Evolutionary conservation across 2,113 vertebrate genomes (phyloP).

Genomic region (Clupea harengus): DNA sequence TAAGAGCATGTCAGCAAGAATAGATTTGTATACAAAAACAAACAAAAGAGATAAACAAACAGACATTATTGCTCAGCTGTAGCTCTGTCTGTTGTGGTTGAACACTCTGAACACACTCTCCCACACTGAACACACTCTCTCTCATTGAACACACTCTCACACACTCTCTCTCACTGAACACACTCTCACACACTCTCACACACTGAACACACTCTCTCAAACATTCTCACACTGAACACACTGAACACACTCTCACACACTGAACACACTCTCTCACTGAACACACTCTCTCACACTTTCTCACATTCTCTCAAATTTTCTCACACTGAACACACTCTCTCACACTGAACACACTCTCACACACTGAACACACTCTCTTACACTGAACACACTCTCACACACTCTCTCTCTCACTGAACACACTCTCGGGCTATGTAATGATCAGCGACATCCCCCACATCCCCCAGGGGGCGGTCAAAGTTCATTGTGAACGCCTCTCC

Average conservation of each 20-base stretch:
- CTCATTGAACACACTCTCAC: too few relatives aligned
- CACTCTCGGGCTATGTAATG: too few relatives aligned
- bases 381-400: too few relatives aligned
- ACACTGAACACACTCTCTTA: too few relatives aligned
- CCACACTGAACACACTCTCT: too few relatives aligned
- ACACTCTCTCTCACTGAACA: too few relatives aligned
- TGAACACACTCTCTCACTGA: not conserved
- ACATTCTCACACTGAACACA: too few relatives aligned
- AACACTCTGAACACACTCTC: not conserved
- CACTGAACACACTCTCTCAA: too few relatives aligned
- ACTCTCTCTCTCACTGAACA: not conserved
- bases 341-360: too few relatives aligned
- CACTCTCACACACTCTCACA: not conserved
- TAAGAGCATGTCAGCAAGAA: not conserved
- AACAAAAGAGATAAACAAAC: not conserved
- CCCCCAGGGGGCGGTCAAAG: conserved; percentile 37
- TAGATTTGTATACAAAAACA: not conserved
- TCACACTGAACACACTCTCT: too few relatives aligned
- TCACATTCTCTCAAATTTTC: too few relatives aligned
- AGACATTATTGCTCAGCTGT: not conserved
- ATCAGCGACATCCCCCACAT: not conserved
- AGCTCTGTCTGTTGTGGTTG: not conserved
- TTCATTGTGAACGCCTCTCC: conserved; percentile 56
- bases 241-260: not conserved
- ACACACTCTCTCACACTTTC: not conserved